Conservation (phyloP, 2,113 vertebrate species). For the Chinchilla lanigera region DNA sequence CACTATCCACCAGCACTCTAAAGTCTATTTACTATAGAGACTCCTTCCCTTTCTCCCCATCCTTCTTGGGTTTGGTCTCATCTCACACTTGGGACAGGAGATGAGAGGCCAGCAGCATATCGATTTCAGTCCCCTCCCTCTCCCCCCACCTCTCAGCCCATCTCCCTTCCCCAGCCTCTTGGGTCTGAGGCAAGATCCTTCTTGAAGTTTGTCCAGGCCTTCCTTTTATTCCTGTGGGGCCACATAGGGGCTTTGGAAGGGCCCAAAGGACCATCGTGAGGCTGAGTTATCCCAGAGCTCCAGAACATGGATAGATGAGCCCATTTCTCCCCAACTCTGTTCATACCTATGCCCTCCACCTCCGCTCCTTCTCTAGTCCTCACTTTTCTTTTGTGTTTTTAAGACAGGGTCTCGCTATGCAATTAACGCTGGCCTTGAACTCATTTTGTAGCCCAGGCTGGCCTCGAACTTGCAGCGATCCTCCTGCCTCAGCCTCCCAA, state of each 20-base stretch:
- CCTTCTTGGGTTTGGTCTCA: slow-evolving; percentile 26
- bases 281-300: slow-evolving; percentile 40
- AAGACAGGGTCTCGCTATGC: too few species aligned
- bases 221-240: slow-evolving; percentile 60
- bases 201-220: slow-evolving; percentile 52
- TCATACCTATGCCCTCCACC: background rate
- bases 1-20: background rate
- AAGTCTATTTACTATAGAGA: background rate
- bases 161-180: slow-evolving; percentile 28
- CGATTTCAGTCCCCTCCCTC: background rate
- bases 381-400: too few species aligned
- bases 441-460: too few species aligned
- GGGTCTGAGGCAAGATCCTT: slow-evolving; percentile 42
- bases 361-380: background rate
- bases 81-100: background rate
- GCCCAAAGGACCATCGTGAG: slow-evolving; percentile 51
- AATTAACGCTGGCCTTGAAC: too few species aligned
- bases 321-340: slow-evolving; percentile 24
- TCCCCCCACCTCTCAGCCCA: background rate
- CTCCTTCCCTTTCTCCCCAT: background rate
- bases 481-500: too few species aligned
- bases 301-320: slow-evolving; percentile 43
- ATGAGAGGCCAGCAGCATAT: background rate
- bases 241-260: slow-evolving; percentile 15
- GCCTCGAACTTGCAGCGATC: too few species aligned